Evolutionary conservation across 2,113 vertebrate species (phyloP).

Genomic region (Pipra filicauda): DNA sequence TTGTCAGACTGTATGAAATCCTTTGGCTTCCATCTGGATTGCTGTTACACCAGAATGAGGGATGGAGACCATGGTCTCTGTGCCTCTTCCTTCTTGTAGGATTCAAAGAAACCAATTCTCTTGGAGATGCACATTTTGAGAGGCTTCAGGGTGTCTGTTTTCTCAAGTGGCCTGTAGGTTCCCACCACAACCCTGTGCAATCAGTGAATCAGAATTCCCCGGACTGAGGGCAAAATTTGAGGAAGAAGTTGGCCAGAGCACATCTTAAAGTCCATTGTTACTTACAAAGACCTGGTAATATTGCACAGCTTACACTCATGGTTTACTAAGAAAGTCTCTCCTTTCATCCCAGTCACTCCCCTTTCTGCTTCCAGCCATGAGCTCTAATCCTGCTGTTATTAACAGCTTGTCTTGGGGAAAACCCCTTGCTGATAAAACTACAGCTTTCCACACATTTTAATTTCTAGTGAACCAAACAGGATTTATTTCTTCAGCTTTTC

Average conservation of each 20-base stretch:
- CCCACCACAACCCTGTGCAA: neutral
- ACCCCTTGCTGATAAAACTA: fast-evolving
- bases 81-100: neutral
- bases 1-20: neutral
- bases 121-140: neutral
- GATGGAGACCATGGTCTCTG: neutral
- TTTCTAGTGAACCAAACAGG: neutral
- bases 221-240: neutral
- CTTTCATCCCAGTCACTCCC: neutral
- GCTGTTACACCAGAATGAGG: neutral
- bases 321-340: neutral
- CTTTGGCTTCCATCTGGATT: neutral
- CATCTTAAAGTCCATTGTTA: neutral
- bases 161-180: neutral
- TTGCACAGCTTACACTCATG: neutral
- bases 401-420: neutral
- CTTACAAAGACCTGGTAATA: neutral
- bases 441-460: neutral
- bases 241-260: neutral
- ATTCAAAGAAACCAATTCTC: fast-evolving
- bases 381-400: neutral
- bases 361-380: neutral
- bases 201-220: neutral
- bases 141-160: neutral
- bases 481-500: neutral